A percentile compares a stretch with the other conserved stretches of the same genome.
phyloP scores from a whole-genome alignment of 2,797 vertebrate genomes.

The Protosalanx chinensis region DNA sequence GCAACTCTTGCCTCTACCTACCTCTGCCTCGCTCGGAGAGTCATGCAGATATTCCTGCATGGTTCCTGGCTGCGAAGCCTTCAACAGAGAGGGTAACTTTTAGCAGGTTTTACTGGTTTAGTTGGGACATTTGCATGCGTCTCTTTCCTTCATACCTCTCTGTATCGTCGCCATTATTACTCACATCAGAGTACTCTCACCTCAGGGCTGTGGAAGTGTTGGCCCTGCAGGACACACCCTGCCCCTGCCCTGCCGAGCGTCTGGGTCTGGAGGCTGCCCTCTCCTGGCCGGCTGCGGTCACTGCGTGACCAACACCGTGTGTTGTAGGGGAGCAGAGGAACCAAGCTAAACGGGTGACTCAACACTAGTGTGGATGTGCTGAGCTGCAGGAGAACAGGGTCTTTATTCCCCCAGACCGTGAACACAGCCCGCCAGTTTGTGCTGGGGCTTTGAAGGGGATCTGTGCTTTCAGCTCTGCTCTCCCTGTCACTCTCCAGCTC shows the following conservation, averaged over 20 bases:
- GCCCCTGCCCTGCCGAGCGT: not conserved
- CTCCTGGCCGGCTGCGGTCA: slow-evolving; percentile 34
- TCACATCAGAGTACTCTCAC: not conserved
- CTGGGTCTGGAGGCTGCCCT: slow-evolving; percentile 30
- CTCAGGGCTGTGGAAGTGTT: not conserved
- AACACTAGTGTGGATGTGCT: slow-evolving; percentile 36
- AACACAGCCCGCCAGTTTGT: slow-evolving; percentile 36
- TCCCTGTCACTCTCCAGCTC: slow-evolving; percentile 28
- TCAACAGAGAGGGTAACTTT: no score
- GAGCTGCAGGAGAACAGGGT: slow-evolving; percentile 39
- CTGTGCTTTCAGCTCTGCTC: slow-evolving; percentile 32
- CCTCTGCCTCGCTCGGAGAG: no score
- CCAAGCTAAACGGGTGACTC: slow-evolving; percentile 47
- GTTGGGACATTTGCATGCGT: not conserved
- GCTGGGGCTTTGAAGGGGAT: slow-evolving; percentile 39
- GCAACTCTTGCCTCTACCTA: no score
- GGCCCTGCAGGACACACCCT: slow-evolving; percentile 4
- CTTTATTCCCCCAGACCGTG: slow-evolving; percentile 42
- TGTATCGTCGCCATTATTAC: not conserved
- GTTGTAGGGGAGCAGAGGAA: slow-evolving; percentile 5
- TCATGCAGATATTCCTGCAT: no score
- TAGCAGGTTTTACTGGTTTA: not conserved
- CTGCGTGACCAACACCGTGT: not conserved
- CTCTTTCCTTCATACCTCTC: not conserved
- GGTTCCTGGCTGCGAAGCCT: no score